Evolutionary conservation across 2,888 invertebrate genomes (phyloP), one percentile per base, ranked within the genome.

Genomic region (Tuta absoluta): DNA sequence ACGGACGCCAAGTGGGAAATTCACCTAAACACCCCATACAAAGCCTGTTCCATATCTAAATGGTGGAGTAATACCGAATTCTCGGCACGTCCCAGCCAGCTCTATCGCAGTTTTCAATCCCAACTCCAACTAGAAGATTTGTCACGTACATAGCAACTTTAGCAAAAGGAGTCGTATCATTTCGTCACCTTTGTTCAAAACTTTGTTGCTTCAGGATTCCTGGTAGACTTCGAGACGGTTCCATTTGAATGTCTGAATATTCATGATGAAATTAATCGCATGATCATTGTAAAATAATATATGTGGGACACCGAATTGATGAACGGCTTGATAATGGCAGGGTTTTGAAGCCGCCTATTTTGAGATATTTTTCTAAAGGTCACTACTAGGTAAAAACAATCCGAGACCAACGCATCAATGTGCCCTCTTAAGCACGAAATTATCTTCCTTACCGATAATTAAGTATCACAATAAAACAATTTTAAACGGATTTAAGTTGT

Each of bases 31-130:
- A 53, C 23, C 3, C 51, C 23, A 12, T 51, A 49, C 33, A 60
- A 53, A 38, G 23, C 37, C 76, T 78, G 77, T 77, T 79, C 84
- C 82, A 84, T 81, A 84, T 84, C 83, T 83, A 86, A 87, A 87
- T 83, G 81, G 82, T 78, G 75, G 78, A 71, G 79, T 82, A 79
- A 86, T 87, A 84, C 79, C 71, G 72, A 74, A 90, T 88, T 89
- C 91, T 71, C 72, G 67, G 80, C 91, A 90, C 91, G 90, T 89
- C 78, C 74, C 71, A 77, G 73, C 80, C 79, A 80, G 84, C 84
- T 89, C 89, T 89, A 90, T 89, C 87, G 87, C 85, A 90, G 89
- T 91, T 91, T 91, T 91, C 91, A 90, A 90, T 91, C 87, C 87
- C 75, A 84, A 86, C 81, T 86, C 82, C 85, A 88, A 86, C 86